phyloP scores from a whole-genome alignment of 2,797 vertebrate species.

The Peromyscus eremicus region DNA sequence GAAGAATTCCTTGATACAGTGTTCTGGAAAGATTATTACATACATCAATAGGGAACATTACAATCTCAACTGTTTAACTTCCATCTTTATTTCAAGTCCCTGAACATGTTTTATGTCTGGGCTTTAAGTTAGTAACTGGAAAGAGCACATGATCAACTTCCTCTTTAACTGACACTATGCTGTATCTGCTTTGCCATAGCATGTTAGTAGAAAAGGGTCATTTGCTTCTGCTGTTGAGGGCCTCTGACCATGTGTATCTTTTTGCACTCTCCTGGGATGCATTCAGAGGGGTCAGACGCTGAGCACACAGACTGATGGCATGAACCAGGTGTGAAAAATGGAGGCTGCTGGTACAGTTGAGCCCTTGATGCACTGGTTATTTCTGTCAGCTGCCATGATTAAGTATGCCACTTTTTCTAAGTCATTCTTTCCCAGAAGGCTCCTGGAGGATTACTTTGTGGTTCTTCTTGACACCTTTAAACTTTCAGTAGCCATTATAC shows the following conservation, averaged over 20 bases:
- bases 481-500: slow-evolving; percentile 74
- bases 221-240: slow-evolving; percentile 38
- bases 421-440: slow-evolving; percentile 70
- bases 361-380: slow-evolving; percentile 3
- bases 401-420: slow-evolving; percentile 57
- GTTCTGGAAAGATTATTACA: slow-evolving; percentile 79
- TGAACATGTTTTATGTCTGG: slow-evolving; percentile 63
- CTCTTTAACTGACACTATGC: slow-evolving; percentile 31
- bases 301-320: neutral
- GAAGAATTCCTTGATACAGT: slow-evolving; percentile 77
- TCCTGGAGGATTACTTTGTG: slow-evolving; percentile 63
- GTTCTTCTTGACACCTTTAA: slow-evolving; percentile 73
- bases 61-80: slow-evolving; percentile 82
- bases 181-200: slow-evolving; percentile 57
- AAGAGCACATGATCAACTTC: slow-evolving; percentile 77
- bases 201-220: slow-evolving; percentile 42
- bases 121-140: slow-evolving; percentile 76
- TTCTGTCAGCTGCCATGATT: slow-evolving; percentile 52
- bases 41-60: slow-evolving; percentile 79
- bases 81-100: slow-evolving; percentile 73
- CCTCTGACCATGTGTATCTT: slow-evolving; percentile 25
- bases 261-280: slow-evolving; percentile 47
- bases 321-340: slow-evolving; percentile 72
- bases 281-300: slow-evolving; percentile 61
- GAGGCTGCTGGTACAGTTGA: neutral